Percentiles rank a stretch among this genome's conserved stretches.
Conservation (phyloP, 1,140 invertebrate genomes). For the Eufriesea mexicana region DNA sequence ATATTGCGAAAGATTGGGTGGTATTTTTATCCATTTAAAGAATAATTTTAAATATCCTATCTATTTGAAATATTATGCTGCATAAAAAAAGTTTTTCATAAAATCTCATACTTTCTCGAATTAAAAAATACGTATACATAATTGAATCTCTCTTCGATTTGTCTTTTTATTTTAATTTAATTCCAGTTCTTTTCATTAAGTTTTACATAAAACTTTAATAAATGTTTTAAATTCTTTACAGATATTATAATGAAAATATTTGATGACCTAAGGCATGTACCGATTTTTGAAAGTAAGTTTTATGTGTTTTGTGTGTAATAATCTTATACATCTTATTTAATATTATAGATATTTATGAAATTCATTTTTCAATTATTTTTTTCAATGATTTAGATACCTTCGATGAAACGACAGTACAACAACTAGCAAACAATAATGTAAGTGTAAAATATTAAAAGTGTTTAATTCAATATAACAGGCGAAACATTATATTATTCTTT, state of each 20-base stretch:
- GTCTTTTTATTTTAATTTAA: background rate
- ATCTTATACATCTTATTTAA: background rate
- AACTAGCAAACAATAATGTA: slow-evolving; percentile 69
- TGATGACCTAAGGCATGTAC: slow-evolving; percentile 66
- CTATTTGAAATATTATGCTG: background rate
- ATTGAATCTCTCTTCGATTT: background rate
- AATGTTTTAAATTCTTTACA: slow-evolving; percentile 58
- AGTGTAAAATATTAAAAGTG: slow-evolving; percentile 42
- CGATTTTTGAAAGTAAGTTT: slow-evolving; percentile 74
- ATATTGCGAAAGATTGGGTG: slow-evolving; percentile 6
- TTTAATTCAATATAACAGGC: background rate
- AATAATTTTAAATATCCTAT: background rate
- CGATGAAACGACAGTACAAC: slow-evolving; percentile 64
- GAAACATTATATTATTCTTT: slow-evolving; percentile 25
- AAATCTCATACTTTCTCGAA: background rate
- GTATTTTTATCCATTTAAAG: background rate
- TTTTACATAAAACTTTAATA: background rate
- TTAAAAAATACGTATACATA: background rate
- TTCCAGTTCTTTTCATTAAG: background rate
- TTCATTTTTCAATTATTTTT: slow-evolving; percentile 8
- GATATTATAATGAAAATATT: slow-evolving; percentile 76
- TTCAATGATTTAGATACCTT: slow-evolving; percentile 44
- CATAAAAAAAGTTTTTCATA: background rate
- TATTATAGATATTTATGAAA: background rate
- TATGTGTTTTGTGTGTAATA: too few species aligned